These are phyloP conservation scores for Drosophila histrio DNA, from an alignment of 2,888 invertebrate species.

Conservation along the genomic window DNA sequence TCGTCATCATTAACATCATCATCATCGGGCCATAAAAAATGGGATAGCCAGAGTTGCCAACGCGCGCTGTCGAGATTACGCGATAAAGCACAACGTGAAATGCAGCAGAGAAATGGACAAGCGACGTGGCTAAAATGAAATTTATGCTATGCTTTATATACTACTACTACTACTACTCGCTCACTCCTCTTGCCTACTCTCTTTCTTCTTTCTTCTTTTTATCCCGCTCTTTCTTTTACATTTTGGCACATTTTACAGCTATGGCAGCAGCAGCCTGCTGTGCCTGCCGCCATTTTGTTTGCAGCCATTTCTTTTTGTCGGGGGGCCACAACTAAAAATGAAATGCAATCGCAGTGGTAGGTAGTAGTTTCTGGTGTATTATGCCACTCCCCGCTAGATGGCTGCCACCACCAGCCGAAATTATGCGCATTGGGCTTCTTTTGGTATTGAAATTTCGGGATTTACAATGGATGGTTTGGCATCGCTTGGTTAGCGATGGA, in stretches of 20 bases:
- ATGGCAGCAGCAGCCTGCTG: conserved; percentile 51
- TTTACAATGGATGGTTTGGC: conserved; percentile 40
- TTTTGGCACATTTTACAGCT: conserved; percentile 48
- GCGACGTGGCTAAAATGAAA: conserved; percentile 63
- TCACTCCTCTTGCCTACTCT: background rate
- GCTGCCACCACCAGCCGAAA: conserved; percentile 35
- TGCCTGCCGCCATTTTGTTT: conserved; percentile 60
- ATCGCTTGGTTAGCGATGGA: conserved; percentile 7
- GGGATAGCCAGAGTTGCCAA: conserved; percentile 50
- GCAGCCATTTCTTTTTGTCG: conserved; percentile 45
- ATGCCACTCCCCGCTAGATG: background rate
- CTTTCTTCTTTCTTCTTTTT: background rate
- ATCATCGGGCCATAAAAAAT: conserved; percentile 57
- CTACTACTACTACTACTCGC: conserved; percentile 7
- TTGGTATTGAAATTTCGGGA: conserved; percentile 65
- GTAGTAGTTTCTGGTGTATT: conserved; percentile 2
- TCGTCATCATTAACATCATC: conserved; percentile 71
- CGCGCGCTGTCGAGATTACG: conserved; percentile 64
- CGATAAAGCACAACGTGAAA: conserved; percentile 65
- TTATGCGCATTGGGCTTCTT: conserved; percentile 70
- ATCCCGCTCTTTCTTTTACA: conserved; percentile 16
- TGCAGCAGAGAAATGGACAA: conserved; percentile 64
- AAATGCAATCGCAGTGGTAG: conserved; percentile 59
- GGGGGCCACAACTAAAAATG: conserved; percentile 52
- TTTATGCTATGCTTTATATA: conserved; percentile 46